A percentile compares a stretch with the other conserved stretches of the same genome.
These are phyloP conservation scores for Albula glossodonta DNA, from an alignment of 2,113 vertebrate species.

Conservation along the genomic window DNA sequence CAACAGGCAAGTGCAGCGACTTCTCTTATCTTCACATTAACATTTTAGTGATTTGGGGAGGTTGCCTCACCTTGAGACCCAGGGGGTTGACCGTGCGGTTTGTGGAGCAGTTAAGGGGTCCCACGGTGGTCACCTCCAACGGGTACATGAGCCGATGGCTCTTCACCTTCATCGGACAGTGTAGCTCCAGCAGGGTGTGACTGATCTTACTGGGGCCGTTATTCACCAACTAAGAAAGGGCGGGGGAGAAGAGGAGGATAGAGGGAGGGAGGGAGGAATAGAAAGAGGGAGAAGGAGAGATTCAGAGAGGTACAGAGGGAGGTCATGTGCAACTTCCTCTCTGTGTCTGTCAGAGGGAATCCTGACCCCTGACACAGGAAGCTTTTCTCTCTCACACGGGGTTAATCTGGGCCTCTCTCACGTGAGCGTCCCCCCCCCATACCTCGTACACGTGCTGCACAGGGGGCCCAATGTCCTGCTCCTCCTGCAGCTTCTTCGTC, in stretches of 20 bases:
- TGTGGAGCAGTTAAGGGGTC: constrained; percentile 78
- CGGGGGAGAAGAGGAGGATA: not conserved
- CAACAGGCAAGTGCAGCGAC: not conserved
- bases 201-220: constrained; percentile 84
- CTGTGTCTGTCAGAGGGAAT: too few species aligned
- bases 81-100: constrained; percentile 70
- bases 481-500: constrained; percentile 62
- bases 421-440: constrained; percentile 28
- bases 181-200: constrained; percentile 73
- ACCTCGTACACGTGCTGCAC: constrained; percentile 90
- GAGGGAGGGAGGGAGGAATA: constrained; percentile 5
- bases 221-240: constrained; percentile 74
- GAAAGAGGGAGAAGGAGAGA: not conserved
- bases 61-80: constrained; percentile 70
- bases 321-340: too few species aligned
- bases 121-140: constrained; percentile 69
- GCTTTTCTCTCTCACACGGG: not conserved
- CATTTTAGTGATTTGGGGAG: not conserved
- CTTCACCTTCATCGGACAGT: constrained; percentile 73
- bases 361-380: not conserved
- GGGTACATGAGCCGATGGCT: constrained; percentile 74
- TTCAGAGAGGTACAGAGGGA: too few species aligned
- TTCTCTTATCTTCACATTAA: too few species aligned
- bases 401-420: too few species aligned
- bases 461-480: constrained; percentile 78